Evolutionary conservation across 2,888 invertebrate species (phyloP).

Genomic region (Leucophora obtusa): DNA sequence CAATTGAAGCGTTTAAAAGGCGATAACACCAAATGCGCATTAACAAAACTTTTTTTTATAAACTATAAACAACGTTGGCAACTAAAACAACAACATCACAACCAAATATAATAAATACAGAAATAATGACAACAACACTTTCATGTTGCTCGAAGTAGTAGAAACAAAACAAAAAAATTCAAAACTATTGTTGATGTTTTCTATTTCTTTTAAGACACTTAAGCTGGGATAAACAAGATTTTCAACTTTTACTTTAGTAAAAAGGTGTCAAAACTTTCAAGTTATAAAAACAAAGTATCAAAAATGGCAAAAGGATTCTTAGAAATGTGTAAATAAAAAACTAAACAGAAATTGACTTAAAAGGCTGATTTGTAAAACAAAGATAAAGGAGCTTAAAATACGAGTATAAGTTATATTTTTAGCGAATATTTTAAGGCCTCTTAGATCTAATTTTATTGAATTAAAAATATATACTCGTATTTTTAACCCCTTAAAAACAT

Average conservation of each 20-base stretch:
- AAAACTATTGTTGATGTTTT: constrained; percentile 56
- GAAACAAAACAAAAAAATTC: constrained; percentile 20
- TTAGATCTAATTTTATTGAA: too few relatives aligned
- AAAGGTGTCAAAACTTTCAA: constrained; percentile 63
- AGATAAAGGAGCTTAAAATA: too few relatives aligned
- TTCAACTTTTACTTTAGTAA: constrained; percentile 52
- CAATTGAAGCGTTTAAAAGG: constrained; percentile 66
- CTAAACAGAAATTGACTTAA: too few relatives aligned
- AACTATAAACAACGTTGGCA: constrained; percentile 60
- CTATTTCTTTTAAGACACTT: constrained; percentile 53
- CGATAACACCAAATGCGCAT: constrained; percentile 63
- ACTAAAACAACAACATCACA: constrained; percentile 46
- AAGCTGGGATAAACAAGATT: constrained; percentile 63
- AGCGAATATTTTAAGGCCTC: too few relatives aligned
- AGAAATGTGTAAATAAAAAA: too few relatives aligned
- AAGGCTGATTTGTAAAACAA: too few relatives aligned
- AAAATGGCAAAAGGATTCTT: constrained; percentile 17
- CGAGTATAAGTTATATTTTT: too few relatives aligned
- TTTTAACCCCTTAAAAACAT: too few relatives aligned
- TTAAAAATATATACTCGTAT: too few relatives aligned
- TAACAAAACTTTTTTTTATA: constrained; percentile 51
- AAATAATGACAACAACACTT: constrained; percentile 63
- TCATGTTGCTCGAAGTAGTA: constrained; percentile 30
- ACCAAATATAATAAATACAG: constrained; percentile 45
- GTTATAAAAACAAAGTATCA: constrained; percentile 58